Evolutionary conservation across 2,797 vertebrate genomes (phyloP).

Genomic region (Distichodus sexfasciatus): DNA sequence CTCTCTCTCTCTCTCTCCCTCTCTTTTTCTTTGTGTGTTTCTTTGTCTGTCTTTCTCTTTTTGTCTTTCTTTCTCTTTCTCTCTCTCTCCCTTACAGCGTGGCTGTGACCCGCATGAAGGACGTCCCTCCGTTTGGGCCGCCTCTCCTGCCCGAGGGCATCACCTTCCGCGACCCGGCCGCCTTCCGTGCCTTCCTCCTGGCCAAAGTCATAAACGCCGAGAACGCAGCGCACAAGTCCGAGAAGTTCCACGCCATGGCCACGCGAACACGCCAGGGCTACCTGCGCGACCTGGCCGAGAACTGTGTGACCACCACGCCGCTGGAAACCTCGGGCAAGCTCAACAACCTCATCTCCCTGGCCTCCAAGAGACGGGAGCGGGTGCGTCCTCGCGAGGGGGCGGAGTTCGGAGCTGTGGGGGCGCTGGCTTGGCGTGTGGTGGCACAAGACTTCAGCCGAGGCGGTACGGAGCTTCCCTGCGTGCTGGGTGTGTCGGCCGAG

Average conservation of each 20-base stretch:
- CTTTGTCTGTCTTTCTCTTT: neutral
- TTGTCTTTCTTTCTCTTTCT: neutral
- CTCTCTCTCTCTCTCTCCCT: neutral
- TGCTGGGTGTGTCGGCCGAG: constrained; percentile 83
- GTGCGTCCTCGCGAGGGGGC: constrained; percentile 75
- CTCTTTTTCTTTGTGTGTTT: neutral
- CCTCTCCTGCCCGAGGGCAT: constrained; percentile 78
- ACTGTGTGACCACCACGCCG: constrained; percentile 82
- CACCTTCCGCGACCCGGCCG: constrained; percentile 81
- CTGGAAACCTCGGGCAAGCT: constrained; percentile 85
- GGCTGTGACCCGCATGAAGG: constrained; percentile 93
- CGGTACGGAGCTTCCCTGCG: constrained; percentile 75
- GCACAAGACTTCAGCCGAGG: constrained; percentile 84
- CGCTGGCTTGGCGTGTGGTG: constrained; percentile 81
- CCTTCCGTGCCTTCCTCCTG: constrained; percentile 87
- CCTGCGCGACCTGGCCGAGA: constrained; percentile 87
- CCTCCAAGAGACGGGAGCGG: constrained; percentile 88
- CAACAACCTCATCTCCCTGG: constrained; percentile 87
- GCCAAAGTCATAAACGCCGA: constrained; percentile 93
- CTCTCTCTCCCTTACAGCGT: constrained; percentile 67
- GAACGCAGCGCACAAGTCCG: constrained; percentile 89
- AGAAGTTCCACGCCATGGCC: constrained; percentile 95
- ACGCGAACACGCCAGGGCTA: constrained; percentile 90
- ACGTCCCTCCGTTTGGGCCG: constrained; percentile 90
- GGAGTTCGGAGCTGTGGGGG: constrained; percentile 79